Evolutionary conservation across 2,113 vertebrate species (phyloP).

Genomic region (Pelobates fuscus): DNA sequence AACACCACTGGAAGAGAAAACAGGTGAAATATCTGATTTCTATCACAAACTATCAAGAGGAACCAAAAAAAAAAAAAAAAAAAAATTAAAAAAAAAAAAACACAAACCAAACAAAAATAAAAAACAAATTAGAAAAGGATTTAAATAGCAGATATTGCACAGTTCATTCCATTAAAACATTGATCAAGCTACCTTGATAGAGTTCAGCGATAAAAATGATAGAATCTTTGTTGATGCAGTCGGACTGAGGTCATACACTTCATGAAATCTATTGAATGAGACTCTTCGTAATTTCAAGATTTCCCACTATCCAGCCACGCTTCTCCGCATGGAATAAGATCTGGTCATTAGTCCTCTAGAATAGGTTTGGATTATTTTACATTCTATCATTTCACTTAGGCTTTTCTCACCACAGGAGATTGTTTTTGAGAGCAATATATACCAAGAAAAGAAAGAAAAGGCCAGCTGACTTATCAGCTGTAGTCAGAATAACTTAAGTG

Average conservation of each 20-base stretch:
- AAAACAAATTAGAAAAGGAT: neutral
- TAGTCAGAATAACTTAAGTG: slow-evolving; percentile 42
- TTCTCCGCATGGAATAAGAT: slow-evolving; percentile 3
- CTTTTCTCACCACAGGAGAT: slow-evolving; percentile 13
- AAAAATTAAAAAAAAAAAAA: no score
- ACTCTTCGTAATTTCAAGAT: neutral
- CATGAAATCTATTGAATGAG: neutral
- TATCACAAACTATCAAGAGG: neutral
- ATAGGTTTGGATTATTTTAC: neutral
- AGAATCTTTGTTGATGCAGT: no score
- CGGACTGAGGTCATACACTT: no score
- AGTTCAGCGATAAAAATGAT: neutral
- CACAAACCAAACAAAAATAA: no score
- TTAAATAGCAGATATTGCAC: slow-evolving; percentile 22
- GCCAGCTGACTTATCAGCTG: slow-evolving; percentile 5
- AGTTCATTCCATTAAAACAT: neutral
- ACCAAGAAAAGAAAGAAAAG: neutral
- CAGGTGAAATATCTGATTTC: neutral
- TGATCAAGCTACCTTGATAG: neutral
- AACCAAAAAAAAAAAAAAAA: neutral
- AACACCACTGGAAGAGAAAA: slow-evolving; percentile 62
- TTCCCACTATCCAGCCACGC: slow-evolving; percentile 9
- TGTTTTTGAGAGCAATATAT: slow-evolving; percentile 11
- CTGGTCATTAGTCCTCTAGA: slow-evolving; percentile 3
- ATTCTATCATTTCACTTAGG: slow-evolving; percentile 7